Percentiles rank a stretch among this genome's conserved stretches.
Conservation (phyloP, 2,888 invertebrate species). For the Amphipyra berbera region DNA sequence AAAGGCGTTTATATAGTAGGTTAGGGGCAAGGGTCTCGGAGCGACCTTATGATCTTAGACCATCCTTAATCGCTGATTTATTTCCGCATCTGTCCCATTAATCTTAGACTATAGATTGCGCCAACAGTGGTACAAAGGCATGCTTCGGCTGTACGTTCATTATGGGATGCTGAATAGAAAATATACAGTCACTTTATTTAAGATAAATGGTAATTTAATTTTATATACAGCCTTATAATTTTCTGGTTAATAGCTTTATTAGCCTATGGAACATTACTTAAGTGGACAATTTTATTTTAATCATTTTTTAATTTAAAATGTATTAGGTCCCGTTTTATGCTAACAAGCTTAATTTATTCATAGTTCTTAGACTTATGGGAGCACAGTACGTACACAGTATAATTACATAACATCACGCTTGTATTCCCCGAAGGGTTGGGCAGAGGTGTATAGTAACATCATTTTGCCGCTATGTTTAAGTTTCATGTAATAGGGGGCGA, state of each 20-base stretch:
- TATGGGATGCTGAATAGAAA: constrained; percentile 15
- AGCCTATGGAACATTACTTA: neutral
- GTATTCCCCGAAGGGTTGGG: too few relatives aligned
- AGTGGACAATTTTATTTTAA: too few relatives aligned
- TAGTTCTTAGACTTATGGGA: neutral
- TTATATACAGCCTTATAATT: constrained; percentile 4
- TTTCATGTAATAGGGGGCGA: too few relatives aligned
- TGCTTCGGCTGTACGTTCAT: constrained; percentile 17
- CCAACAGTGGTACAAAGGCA: constrained; percentile 29
- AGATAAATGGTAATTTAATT: constrained; percentile 6
- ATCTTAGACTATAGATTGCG: constrained; percentile 29
- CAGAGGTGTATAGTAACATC: too few relatives aligned
- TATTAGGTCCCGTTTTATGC: constrained; percentile 11
- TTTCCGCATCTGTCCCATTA: constrained; percentile 44
- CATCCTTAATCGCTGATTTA: constrained; percentile 54
- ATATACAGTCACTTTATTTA: neutral
- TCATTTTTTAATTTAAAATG: neutral
- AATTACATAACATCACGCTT: too few relatives aligned
- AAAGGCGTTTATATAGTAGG: constrained; percentile 27
- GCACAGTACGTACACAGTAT: too few relatives aligned
- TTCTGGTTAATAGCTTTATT: constrained; percentile 13
- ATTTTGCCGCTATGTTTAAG: too few relatives aligned
- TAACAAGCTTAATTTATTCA: constrained; percentile 9
- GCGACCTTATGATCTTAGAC: constrained; percentile 32
- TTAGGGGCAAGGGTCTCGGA: constrained; percentile 21